Percentiles rank a stretch among this genome's conserved stretches.
These are phyloP conservation scores for Dendroctonus valens DNA, from an alignment of 1,140 invertebrate genomes.

Conservation along the genomic window DNA sequence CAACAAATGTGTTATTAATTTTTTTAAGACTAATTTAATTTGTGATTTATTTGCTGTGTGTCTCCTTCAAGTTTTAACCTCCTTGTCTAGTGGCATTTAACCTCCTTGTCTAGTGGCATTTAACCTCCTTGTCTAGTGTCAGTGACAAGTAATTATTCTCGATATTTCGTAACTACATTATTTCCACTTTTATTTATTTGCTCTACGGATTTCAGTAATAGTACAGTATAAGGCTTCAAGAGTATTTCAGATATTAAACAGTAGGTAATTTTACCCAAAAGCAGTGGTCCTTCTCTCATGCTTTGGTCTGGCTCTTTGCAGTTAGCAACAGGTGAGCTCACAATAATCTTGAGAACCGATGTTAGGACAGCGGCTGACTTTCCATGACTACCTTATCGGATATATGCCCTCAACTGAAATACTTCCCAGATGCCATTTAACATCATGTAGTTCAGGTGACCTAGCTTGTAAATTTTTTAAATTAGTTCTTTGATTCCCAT, in stretches of 20 bases:
- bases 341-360: not conserved
- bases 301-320: slow-evolving; percentile 38
- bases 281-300: slow-evolving; percentile 28
- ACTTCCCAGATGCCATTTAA: no score
- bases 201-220: not conserved
- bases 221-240: not conserved
- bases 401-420: no score
- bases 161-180: no score
- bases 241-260: slow-evolving; percentile 1
- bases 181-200: no score
- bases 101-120: no score
- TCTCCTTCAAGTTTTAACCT: no score
- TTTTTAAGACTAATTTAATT: no score
- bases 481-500: slow-evolving; percentile 1
- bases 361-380: not conserved
- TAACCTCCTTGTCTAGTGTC: no score
- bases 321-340: slow-evolving; percentile 35
- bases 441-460: slow-evolving; percentile 22
- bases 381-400: not conserved
- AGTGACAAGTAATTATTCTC: no score
- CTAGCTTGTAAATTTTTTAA: slow-evolving; percentile 10
- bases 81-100: no score
- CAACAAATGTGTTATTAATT: no score
- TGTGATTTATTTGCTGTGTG: no score
- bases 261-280: slow-evolving; percentile 2